Evolutionary conservation across 1,140 invertebrate species (phyloP).

Genomic region (Anastrepha obliqua): DNA sequence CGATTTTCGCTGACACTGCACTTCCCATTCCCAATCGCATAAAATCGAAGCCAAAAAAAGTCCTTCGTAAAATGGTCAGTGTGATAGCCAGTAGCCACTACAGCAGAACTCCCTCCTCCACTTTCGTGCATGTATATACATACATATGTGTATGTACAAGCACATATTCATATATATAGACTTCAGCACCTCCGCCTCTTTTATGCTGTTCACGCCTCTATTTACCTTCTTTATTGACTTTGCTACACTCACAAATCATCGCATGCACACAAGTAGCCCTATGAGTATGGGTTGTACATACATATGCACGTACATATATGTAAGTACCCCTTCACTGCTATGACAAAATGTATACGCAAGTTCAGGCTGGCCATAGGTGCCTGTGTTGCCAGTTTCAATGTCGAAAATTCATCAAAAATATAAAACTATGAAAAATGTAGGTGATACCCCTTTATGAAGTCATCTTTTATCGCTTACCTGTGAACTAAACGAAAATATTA

Average conservation of each 20-base stretch:
- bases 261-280: background rate
- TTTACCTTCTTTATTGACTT: conserved; percentile 42
- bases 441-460: background rate
- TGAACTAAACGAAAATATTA: too few species aligned
- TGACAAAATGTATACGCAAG: background rate
- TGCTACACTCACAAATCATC: conserved; percentile 23
- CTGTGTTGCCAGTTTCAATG: background rate
- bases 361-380: background rate
- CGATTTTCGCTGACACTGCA: conserved; percentile 47
- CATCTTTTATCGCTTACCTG: background rate
- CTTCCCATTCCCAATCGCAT: conserved; percentile 15
- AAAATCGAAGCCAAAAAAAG: background rate
- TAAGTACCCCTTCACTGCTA: background rate
- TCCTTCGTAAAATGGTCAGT: background rate
- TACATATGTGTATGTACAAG: background rate
- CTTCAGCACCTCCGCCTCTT: conserved; percentile 38
- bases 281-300: background rate
- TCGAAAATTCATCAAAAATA: conserved; percentile 32
- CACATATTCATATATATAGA: background rate
- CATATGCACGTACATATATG: background rate
- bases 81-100: conserved; percentile 29
- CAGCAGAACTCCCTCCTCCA: background rate
- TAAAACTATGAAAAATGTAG: background rate
- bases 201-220: conserved; percentile 44
- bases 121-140: background rate